phyloP scores from a whole-genome alignment of 2,113 vertebrate species.

The Toxotes chatareus region DNA sequence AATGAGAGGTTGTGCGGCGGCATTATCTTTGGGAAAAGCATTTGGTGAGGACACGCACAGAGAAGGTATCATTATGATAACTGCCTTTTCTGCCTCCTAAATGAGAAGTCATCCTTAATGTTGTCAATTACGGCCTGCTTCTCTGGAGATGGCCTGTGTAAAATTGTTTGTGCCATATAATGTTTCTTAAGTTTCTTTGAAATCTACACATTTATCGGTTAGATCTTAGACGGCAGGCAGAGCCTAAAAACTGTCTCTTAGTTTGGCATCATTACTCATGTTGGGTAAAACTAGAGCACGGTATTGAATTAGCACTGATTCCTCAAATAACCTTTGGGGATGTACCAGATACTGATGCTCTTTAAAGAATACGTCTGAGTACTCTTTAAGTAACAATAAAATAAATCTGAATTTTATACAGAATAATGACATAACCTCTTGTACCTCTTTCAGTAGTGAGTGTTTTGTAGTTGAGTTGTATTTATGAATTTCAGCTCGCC shows the following conservation, averaged over 20 bases:
- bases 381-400: neutral
- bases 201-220: conserved; percentile 35
- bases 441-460: neutral
- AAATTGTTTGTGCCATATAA: conserved; percentile 42
- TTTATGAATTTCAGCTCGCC: conserved; percentile 22
- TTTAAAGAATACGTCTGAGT: neutral
- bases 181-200: conserved; percentile 35
- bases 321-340: neutral
- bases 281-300: neutral
- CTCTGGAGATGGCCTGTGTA: conserved; percentile 39
- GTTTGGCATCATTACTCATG: neutral
- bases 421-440: neutral
- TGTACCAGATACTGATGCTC: neutral
- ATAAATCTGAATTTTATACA: neutral
- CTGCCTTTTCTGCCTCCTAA: conserved; percentile 51
- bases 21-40: conserved; percentile 65
- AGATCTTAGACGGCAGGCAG: conserved; percentile 20
- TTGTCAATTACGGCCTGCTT: conserved; percentile 37
- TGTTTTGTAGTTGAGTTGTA: neutral
- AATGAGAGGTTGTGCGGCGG: conserved; percentile 66
- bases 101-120: conserved; percentile 66
- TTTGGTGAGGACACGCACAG: conserved; percentile 57
- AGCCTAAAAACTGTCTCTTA: neutral
- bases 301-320: neutral
- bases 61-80: conserved; percentile 74